Percentiles rank a stretch among this genome's conserved stretches.
Conservation (phyloP, 2,113 vertebrate genomes). For the Oreochromis spilurus region DNA sequence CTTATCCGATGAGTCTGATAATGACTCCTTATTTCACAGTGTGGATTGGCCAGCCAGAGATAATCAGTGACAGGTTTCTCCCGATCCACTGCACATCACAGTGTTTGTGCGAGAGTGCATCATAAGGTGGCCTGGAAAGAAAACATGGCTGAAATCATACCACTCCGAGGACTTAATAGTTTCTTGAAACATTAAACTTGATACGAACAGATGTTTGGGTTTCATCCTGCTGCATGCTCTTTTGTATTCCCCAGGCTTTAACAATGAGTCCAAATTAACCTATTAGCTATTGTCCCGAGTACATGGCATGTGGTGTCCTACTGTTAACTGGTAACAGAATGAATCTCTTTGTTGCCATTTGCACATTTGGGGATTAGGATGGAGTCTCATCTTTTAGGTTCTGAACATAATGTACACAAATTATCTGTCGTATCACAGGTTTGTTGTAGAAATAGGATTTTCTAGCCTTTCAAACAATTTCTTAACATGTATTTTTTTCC, state of each 20-base stretch:
- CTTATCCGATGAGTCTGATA: conserved; percentile 68
- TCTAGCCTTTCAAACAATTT: neutral
- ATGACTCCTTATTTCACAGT: conserved; percentile 55
- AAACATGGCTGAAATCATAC: conserved; percentile 4
- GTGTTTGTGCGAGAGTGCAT: neutral
- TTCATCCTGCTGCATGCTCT: neutral
- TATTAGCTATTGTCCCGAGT: neutral
- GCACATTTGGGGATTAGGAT: neutral
- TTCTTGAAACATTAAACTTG: neutral
- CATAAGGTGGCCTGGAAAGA: neutral
- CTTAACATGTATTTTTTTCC: neutral
- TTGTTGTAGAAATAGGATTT: neutral
- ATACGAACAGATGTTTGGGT: neutral
- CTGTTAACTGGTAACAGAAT: neutral
- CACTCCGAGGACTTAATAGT: neutral
- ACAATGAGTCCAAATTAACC: neutral
- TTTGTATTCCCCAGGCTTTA: neutral
- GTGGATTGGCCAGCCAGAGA: conserved; percentile 57
- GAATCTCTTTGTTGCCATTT: neutral
- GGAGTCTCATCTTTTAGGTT: neutral
- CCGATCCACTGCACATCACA: conserved; percentile 1
- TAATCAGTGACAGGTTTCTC: conserved; percentile 49
- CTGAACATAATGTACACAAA: neutral
- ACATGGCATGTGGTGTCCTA: neutral
- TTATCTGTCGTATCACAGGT: neutral